Evolutionary conservation across 2,113 vertebrate species (phyloP).

Genomic region (Tragelaphus buxtoni): DNA sequence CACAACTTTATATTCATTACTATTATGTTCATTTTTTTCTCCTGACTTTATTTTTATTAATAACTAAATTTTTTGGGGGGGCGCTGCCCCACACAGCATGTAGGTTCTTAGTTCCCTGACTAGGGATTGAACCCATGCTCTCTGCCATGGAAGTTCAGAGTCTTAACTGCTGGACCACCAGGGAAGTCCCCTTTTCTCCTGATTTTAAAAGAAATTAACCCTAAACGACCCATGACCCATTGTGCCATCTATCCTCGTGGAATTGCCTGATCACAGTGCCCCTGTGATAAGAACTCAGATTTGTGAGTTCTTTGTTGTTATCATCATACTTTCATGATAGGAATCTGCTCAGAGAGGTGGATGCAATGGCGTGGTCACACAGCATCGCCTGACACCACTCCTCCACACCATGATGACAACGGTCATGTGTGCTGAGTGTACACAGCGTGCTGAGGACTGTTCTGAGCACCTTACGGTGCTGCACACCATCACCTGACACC

Average conservation of each 20-base stretch:
- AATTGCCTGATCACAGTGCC: accelerated
- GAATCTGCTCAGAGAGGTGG: background rate
- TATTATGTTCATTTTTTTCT: background rate
- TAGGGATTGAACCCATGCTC: background rate
- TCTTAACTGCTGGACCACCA: background rate
- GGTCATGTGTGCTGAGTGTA: accelerated
- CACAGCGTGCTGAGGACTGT: accelerated
- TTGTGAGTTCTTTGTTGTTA: background rate
- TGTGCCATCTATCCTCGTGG: background rate
- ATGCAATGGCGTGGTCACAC: accelerated
- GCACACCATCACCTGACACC: no score
- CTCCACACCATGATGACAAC: accelerated
- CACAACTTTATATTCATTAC: background rate
- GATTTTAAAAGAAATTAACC: background rate
- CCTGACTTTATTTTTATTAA: background rate
- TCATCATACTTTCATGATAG: background rate
- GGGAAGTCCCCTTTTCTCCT: background rate
- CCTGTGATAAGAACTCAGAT: background rate
- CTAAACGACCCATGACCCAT: background rate
- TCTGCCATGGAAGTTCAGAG: background rate
- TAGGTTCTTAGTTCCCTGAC: background rate
- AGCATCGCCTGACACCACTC: accelerated
- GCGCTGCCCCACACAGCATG: background rate
- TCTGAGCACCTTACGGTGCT: accelerated
- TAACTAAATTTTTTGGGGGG: background rate